phyloP scores from a whole-genome alignment of 2,888 invertebrate genomes.

The Amitus sp. region DNA sequence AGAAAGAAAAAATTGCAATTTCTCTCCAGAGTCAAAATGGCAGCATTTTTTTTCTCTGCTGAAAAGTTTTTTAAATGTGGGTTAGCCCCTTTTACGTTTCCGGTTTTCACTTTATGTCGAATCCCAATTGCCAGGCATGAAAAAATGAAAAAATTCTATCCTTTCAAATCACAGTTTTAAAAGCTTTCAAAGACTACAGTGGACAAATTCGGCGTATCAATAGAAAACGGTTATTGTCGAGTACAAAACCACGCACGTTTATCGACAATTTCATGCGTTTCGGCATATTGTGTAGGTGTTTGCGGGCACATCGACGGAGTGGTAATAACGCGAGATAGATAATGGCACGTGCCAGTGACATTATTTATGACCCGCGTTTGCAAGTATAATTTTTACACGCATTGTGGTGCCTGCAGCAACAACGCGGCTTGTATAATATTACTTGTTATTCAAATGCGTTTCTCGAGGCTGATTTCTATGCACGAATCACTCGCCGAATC shows the following conservation, averaged over 20 bases:
- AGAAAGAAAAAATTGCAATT: no score
- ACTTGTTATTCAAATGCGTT: conserved; percentile 56
- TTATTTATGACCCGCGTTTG: conserved; percentile 56
- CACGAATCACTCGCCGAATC: conserved; percentile 33
- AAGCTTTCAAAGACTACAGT: no score
- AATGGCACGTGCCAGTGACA: conserved; percentile 57
- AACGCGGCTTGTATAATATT: conserved; percentile 53
- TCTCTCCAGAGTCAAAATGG: no score
- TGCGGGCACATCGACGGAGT: conserved; percentile 15
- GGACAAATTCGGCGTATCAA: conserved; percentile 39
- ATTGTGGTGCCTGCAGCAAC: conserved; percentile 47
- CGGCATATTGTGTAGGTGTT: conserved; percentile 34
- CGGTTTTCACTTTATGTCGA: no score
- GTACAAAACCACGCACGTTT: conserved; percentile 34
- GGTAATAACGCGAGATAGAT: conserved; percentile 48
- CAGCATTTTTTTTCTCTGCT: no score
- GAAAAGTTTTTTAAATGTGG: no score
- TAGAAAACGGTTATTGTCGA: conserved; percentile 36
- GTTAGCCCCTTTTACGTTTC: no score
- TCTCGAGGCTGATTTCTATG: conserved; percentile 40
- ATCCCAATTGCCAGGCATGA: no score
- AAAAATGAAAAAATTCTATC: no score
- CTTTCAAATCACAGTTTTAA: no score
- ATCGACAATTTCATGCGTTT: conserved; percentile 41
- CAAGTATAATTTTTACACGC: conserved; percentile 60